phyloP scores from a whole-genome alignment of 2,113 vertebrate genomes.

The Sylvia atricapilla region DNA sequence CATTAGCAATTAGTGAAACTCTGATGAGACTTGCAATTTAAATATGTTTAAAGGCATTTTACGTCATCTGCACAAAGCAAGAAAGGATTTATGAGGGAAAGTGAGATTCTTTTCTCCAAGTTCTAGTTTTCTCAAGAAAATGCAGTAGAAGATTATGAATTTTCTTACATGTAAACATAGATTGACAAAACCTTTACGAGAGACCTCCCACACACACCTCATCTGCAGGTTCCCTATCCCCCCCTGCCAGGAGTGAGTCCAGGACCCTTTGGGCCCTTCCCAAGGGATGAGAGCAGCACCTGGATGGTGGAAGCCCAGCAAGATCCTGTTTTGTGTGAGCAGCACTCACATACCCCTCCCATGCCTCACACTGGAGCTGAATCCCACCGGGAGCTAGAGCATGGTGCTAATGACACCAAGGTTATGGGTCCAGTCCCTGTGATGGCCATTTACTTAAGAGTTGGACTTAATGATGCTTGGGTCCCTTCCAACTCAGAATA shows the following conservation, averaged over 20 bases:
- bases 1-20: not conserved
- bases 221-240: not conserved
- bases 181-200: not conserved
- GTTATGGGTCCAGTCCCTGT: not conserved
- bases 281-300: not conserved
- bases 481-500: not conserved
- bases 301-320: not conserved
- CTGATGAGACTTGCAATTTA: not conserved
- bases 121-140: not conserved
- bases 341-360: not conserved
- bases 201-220: no score
- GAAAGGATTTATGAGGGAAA: not conserved
- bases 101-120: not conserved
- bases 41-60: not conserved
- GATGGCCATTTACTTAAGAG: not conserved
- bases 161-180: not conserved
- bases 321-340: not conserved
- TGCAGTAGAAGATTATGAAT: not conserved
- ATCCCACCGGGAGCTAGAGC: not conserved
- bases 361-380: not conserved
- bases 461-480: not conserved
- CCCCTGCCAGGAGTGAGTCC: not conserved
- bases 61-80: not conserved
- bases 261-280: not conserved
- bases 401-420: not conserved